Evolutionary conservation across 2,888 invertebrate genomes (phyloP).

Genomic region (Anarsia innoxiella): DNA sequence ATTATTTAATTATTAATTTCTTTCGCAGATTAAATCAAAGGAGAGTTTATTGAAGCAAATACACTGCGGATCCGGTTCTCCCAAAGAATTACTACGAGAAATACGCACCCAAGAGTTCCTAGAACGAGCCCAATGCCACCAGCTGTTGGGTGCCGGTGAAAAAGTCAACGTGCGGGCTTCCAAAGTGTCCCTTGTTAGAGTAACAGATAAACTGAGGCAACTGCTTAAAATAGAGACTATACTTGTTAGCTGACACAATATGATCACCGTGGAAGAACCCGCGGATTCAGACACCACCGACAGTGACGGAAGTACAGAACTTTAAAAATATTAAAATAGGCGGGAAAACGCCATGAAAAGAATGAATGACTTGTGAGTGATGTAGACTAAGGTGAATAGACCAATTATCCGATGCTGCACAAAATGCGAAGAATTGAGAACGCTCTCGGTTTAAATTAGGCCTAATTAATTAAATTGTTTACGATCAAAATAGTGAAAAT

Average conservation of each 20-base stretch:
- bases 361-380: too few species aligned
- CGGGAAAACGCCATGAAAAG: too few species aligned
- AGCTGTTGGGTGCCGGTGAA: conserved; percentile 84
- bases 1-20: background rate
- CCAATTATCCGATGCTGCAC: too few species aligned
- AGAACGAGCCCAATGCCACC: conserved; percentile 86
- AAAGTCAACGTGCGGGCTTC: conserved; percentile 86
- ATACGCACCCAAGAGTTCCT: conserved; percentile 87
- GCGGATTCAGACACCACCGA: too few species aligned
- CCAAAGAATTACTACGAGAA: conserved; percentile 75
- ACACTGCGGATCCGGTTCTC: conserved; percentile 75
- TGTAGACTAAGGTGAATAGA: too few species aligned
- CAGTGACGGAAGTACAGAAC: background rate
- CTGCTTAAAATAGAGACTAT: conserved; percentile 88
- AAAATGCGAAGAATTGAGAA: too few species aligned
- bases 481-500: background rate
- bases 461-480: too few species aligned
- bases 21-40: conserved; percentile 84
- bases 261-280: too few species aligned
- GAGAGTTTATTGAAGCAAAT: conserved; percentile 86
- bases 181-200: conserved; percentile 87
- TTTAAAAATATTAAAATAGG: too few species aligned
- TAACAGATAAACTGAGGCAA: conserved; percentile 88
- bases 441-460: too few species aligned
- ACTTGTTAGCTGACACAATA: conserved; percentile 80